These are phyloP conservation scores for Nothobranchius furzeri DNA, from an alignment of 2,113 vertebrate genomes.

Conservation along the genomic window DNA sequence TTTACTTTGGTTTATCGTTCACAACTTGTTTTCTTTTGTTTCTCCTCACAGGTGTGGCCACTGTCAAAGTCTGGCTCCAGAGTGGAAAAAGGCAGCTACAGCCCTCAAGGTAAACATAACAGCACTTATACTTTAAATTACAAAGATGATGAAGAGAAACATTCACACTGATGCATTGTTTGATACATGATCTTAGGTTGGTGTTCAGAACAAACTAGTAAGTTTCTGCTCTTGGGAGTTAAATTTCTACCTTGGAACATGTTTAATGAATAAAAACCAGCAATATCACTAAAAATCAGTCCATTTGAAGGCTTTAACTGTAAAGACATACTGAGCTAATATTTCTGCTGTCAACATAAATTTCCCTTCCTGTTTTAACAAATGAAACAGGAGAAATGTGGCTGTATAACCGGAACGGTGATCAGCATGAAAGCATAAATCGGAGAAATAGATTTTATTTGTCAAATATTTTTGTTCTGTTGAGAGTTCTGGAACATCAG, in stretches of 20 bases:
- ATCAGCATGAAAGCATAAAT: background rate
- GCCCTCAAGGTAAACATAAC: conserved; percentile 89
- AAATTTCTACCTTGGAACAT: too few species aligned
- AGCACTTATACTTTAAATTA: background rate
- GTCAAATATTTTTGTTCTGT: background rate
- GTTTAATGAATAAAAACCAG: background rate
- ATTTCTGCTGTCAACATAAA: too few species aligned
- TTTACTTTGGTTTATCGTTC: background rate
- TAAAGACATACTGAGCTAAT: background rate
- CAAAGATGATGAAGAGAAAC: too few species aligned
- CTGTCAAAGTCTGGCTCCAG: conserved; percentile 87
- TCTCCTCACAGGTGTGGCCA: conserved; percentile 90
- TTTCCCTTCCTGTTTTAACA: too few species aligned
- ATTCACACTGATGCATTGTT: too few species aligned
- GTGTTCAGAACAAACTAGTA: too few species aligned
- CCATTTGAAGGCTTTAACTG: background rate
- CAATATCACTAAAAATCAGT: background rate
- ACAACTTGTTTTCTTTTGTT: conserved; percentile 1
- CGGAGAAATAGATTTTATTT: background rate
- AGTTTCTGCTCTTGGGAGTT: too few species aligned
- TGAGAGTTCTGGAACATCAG: too few species aligned
- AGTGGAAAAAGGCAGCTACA: conserved; percentile 96
- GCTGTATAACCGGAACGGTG: background rate
- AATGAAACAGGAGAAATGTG: too few species aligned
- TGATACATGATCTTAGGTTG: too few species aligned